These are phyloP conservation scores for Andrena camellia DNA, from an alignment of 2,888 invertebrate genomes.

Conservation along the genomic window DNA sequence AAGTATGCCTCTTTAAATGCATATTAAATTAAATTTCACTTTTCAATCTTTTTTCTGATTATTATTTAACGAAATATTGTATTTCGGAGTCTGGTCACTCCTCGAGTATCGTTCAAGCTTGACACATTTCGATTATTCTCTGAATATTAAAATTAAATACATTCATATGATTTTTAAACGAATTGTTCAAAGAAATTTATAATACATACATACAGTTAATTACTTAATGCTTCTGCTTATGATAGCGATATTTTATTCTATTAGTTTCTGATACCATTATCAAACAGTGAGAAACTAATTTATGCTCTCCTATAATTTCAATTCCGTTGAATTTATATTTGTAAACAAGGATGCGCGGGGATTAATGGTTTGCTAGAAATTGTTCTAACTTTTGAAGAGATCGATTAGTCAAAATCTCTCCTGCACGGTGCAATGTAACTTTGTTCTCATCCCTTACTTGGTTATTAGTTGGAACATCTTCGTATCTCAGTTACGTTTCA, in stretches of 20 bases:
- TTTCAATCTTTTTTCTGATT: slow-evolving; percentile 2
- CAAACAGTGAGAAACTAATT: not conserved
- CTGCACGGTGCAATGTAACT: not conserved
- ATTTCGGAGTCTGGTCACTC: too few relatives aligned
- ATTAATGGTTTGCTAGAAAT: not conserved
- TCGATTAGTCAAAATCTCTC: slow-evolving; percentile 2
- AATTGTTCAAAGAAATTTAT: not conserved
- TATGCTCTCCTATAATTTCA: not conserved
- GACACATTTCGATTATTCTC: not conserved
- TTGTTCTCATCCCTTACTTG: not conserved
- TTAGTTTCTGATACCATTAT: not conserved
- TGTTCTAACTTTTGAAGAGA: not conserved
- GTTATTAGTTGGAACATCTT: slow-evolving; percentile 2
- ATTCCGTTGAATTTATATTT: not conserved
- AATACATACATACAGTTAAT: too few relatives aligned
- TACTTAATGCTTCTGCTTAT: too few relatives aligned
- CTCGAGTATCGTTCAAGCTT: not conserved
- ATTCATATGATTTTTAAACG: not conserved
- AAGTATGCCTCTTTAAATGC: slow-evolving; percentile 4
- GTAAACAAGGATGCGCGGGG: not conserved
- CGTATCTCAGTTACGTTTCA: slow-evolving; percentile 3
- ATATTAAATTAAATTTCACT: slow-evolving; percentile 18
- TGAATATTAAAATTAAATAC: not conserved
- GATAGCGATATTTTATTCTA: not conserved
- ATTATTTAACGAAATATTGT: not conserved